These are phyloP conservation scores for Alviniconcha marisindica DNA, from an alignment of 1,140 invertebrate genomes.

Conservation along the genomic window DNA sequence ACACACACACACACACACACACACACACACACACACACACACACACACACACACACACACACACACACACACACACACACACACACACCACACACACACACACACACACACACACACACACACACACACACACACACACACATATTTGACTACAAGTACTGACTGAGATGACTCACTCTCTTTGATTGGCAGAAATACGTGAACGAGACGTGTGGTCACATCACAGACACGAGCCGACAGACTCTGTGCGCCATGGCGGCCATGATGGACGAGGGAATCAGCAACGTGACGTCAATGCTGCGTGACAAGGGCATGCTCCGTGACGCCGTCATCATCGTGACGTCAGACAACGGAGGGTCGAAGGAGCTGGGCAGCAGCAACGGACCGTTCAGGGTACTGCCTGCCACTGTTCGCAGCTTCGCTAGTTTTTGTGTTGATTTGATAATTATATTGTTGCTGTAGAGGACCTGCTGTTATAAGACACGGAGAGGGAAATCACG, in stretches of 20 bases:
- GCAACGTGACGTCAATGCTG: slow-evolving; percentile 30
- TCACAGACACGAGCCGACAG: background rate
- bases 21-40: too few relatives aligned
- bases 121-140: background rate
- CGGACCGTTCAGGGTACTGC: slow-evolving; percentile 22
- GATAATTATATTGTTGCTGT: too few relatives aligned
- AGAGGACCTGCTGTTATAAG: too few relatives aligned
- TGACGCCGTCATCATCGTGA: slow-evolving; percentile 63
- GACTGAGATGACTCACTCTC: background rate
- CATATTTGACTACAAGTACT: background rate
- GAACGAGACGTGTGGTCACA: slow-evolving; percentile 23
- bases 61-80: background rate
- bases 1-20: too few relatives aligned
- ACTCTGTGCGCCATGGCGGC: slow-evolving; percentile 23
- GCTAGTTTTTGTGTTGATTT: too few relatives aligned
- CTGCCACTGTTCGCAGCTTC: too few relatives aligned
- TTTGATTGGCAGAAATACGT: slow-evolving; percentile 1
- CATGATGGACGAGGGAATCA: slow-evolving; percentile 39
- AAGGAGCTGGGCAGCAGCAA: slow-evolving; percentile 27
- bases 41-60: background rate
- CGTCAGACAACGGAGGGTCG: slow-evolving; percentile 53
- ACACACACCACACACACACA: background rate
- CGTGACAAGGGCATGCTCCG: slow-evolving; percentile 65
- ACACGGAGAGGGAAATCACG: too few relatives aligned
- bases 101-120: background rate